Conservation (phyloP, 2,113 vertebrate genomes). For the Pteronura brasiliensis region DNA sequence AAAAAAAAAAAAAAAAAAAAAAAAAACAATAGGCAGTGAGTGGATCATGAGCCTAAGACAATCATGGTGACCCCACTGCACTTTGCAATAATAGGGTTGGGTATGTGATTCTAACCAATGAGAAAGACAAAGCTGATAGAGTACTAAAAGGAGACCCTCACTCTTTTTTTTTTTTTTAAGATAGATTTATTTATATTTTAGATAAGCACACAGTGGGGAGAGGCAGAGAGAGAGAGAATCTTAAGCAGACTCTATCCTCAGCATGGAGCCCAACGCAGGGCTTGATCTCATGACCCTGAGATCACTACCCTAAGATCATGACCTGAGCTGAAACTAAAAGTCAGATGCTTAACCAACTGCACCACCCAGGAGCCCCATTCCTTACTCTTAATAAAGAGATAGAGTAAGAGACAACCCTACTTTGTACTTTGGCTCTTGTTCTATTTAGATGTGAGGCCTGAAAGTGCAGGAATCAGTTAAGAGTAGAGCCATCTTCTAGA, state of each 20-base stretch:
- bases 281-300: background rate
- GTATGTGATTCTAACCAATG: background rate
- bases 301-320: background rate
- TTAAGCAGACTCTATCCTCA: background rate
- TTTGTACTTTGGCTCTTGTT: background rate
- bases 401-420: background rate
- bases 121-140: background rate
- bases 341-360: background rate
- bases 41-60: background rate
- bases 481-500: background rate
- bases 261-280: background rate
- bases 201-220: background rate
- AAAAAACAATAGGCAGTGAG: background rate
- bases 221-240: background rate
- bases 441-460: background rate
- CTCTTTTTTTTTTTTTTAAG: background rate
- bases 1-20: too few species aligned
- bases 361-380: background rate
- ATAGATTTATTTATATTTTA: background rate
- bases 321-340: background rate
- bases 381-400: background rate
- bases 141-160: background rate
- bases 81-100: background rate
- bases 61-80: background rate
- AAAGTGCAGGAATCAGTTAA: background rate